Evolutionary conservation across 2,888 invertebrate genomes (phyloP), one percentile per base, ranked within the genome.

Genomic region (Sarcophaga carnaria): DNA sequence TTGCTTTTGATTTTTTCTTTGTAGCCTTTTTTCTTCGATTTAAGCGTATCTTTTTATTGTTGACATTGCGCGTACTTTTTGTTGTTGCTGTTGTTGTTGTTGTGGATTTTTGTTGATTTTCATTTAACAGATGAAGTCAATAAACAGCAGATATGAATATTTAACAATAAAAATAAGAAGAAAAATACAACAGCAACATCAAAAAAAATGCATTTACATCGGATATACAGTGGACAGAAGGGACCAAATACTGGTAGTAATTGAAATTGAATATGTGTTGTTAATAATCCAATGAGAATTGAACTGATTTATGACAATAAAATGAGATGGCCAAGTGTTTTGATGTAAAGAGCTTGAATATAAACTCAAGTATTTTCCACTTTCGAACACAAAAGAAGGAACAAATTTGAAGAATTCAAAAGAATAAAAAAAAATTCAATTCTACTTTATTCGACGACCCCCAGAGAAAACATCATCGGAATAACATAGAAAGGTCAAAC

Each of bases 121-220:
- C 17, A 14, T 54, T 54, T 17, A 60, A 59, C 64, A 80, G 80
- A 80, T 70, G 49, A 80, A 70, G 80, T 76, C 54, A 80, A 75
- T 70, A 83, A 75, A 76, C 84, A 80, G 79, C 75, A 59, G 54
- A 47, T 70, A 75, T 20, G 17, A 59, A 8, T 22, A 71, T 67
- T 60, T 11, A 64, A 49, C 66, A n/a, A 54, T 54, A 54, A 54
- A 54, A 14, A 54, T 14, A 17, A 54, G 17, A 37, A 66, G 27
- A 14, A 17, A 37, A 37, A 37, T 37, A 37, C 10, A 37, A 37
- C 8, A 37, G 10, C 1, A 37, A 37, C 37, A 37, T 8, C 10
- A 37, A 37, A 12, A 66, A 27, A 62, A 20, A 20, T 80, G 22
- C 54, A 69, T 79, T 64, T 47, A 47, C 54, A 54, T 10, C 22